phyloP scores from a whole-genome alignment of 1,140 invertebrate species.

The Teleogryllus occipitalis region DNA sequence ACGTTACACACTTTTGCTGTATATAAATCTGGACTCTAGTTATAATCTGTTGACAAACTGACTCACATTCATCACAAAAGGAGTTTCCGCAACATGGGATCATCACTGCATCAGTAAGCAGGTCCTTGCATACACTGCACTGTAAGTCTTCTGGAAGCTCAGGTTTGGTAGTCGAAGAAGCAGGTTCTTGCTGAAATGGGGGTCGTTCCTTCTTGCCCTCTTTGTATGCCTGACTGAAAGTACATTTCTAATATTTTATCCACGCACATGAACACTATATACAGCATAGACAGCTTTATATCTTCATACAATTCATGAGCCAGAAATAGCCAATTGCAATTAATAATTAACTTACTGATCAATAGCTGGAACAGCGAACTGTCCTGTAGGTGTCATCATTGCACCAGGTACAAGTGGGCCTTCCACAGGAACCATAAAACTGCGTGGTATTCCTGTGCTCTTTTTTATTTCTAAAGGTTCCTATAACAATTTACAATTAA shows the following conservation, averaged over 20 bases:
- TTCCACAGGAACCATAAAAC: constrained; percentile 90
- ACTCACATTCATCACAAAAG: constrained; percentile 96
- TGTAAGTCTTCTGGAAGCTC: constrained; percentile 84
- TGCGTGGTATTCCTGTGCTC: constrained; percentile 94
- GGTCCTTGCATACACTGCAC: constrained; percentile 84
- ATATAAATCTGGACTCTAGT: too few species aligned
- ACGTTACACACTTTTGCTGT: too few species aligned
- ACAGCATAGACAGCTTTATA: background rate
- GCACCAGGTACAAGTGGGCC: constrained; percentile 83
- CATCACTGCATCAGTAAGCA: constrained; percentile 92
- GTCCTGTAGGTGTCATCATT: constrained; percentile 86
- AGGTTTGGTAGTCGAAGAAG: constrained; percentile 48
- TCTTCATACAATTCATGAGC: background rate
- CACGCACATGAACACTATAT: background rate
- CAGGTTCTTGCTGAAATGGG: constrained; percentile 48
- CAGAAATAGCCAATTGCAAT: background rate
- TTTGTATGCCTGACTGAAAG: constrained; percentile 63
- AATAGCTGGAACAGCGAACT: constrained; percentile 82
- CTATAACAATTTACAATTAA: constrained; percentile 38
- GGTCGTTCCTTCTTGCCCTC: constrained; percentile 61
- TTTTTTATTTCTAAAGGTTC: constrained; percentile 70
- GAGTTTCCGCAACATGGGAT: constrained; percentile 96
- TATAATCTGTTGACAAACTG: too few species aligned
- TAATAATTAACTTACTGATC: constrained; percentile 62
- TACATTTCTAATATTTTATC: constrained; percentile 22